Conservation (phyloP, 2,113 vertebrate species). For the Leucoraja erinaceus region DNA sequence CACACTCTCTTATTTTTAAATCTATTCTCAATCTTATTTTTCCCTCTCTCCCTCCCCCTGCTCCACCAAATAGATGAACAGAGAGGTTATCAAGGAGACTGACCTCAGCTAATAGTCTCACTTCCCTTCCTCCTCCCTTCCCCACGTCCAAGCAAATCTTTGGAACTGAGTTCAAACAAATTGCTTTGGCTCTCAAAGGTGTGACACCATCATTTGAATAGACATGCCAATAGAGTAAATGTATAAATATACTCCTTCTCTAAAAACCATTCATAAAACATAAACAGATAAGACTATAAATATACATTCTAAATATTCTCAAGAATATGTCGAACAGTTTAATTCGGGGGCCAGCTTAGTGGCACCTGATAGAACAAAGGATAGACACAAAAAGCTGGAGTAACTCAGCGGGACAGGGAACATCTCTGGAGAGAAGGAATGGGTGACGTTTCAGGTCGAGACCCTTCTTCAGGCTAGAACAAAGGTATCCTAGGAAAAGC, state of each 20-base stretch:
- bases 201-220: not conserved
- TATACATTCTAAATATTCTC: not conserved
- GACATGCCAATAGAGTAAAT: not conserved
- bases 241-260: not conserved
- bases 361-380: not conserved
- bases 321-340: not conserved
- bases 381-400: too few species aligned
- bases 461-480: too few species aligned
- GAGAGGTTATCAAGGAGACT: not conserved
- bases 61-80: too few species aligned
- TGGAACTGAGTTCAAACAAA: not conserved
- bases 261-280: not conserved
- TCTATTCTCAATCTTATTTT: too few species aligned
- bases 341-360: not conserved
- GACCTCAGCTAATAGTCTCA: not conserved
- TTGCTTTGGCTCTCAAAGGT: not conserved
- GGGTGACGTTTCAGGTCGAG: too few species aligned
- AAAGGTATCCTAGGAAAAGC: not conserved
- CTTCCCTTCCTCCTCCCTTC: not conserved
- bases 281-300: not conserved
- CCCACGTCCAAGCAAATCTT: not conserved
- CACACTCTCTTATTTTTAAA: too few species aligned
- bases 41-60: not conserved
- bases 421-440: too few species aligned
- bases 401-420: too few species aligned